A percentile compares a stretch with the other conserved stretches of the same genome.
phyloP scores from a whole-genome alignment of 1,140 invertebrate genomes.

The Andrena cerasifolii region DNA sequence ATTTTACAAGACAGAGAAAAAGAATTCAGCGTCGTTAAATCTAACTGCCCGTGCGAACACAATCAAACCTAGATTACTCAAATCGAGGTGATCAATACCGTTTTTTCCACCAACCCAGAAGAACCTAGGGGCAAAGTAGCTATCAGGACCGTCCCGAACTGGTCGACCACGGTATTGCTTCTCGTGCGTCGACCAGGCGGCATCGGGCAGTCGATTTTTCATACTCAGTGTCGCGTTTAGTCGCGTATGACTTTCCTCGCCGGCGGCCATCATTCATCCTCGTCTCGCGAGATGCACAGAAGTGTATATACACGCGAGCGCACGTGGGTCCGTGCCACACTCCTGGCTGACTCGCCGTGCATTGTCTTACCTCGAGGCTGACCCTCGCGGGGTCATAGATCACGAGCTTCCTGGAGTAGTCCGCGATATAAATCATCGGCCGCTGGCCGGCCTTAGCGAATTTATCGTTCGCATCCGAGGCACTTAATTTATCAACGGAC shows the following conservation, averaged over 20 bases:
- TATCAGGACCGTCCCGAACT: too few relatives aligned
- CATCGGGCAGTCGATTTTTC: slow-evolving; percentile 25
- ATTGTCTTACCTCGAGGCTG: slow-evolving; percentile 66
- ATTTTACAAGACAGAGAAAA: too few relatives aligned
- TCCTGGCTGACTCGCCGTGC: slow-evolving; percentile 16
- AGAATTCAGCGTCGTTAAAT: too few relatives aligned
- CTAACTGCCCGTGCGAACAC: too few relatives aligned
- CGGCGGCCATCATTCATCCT: slow-evolving; percentile 23
- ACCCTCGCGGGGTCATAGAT: slow-evolving; percentile 70
- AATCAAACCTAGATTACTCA: too few relatives aligned
- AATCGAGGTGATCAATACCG: too few relatives aligned
- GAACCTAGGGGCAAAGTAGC: too few relatives aligned
- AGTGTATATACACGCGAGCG: slow-evolving; percentile 50
- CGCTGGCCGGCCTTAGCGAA: slow-evolving; percentile 66
- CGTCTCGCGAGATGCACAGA: slow-evolving; percentile 43
- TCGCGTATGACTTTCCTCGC: slow-evolving; percentile 58
- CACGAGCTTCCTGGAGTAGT: slow-evolving; percentile 70
- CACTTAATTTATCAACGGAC: slow-evolving; percentile 74
- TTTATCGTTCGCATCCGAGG: slow-evolving; percentile 70
- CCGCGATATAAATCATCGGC: slow-evolving; percentile 68
- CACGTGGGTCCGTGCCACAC: slow-evolving; percentile 48
- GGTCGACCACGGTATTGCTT: neutral
- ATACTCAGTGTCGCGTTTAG: slow-evolving; percentile 49
- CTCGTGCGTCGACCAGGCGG: neutral
- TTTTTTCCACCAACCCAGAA: too few relatives aligned